Evolutionary conservation across 2,113 vertebrate genomes (phyloP).

Genomic region (Harpagus bidentatus): DNA sequence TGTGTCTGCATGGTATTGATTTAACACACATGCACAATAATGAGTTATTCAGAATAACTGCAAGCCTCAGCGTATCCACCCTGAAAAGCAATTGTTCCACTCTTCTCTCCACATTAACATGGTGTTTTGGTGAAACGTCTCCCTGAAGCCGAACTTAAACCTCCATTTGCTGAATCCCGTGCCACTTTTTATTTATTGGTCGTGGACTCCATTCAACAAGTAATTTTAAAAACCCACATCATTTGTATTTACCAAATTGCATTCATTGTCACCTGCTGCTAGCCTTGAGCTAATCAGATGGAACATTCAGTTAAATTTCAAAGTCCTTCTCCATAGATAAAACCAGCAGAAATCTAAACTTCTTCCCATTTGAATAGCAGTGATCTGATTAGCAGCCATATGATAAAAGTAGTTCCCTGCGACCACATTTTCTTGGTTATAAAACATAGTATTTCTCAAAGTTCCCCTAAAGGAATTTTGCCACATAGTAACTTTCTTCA

Average conservation of each 20-base stretch:
- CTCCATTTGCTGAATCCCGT: background rate
- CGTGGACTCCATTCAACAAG: background rate
- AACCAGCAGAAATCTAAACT: background rate
- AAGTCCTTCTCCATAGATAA: background rate
- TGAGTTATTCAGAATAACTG: background rate
- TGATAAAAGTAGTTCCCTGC: background rate
- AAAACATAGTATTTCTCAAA: background rate
- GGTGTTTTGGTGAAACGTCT: background rate
- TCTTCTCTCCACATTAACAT: background rate
- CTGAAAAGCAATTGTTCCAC: background rate
- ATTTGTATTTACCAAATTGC: background rate
- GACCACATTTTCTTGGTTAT: background rate
- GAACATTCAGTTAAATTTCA: background rate
- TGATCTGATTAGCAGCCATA: accelerated
- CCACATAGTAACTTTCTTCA: background rate
- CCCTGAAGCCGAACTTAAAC: background rate
- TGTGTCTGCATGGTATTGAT: background rate
- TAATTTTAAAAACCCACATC: background rate
- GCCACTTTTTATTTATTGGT: background rate
- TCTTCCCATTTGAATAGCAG: background rate
- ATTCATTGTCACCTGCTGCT: background rate
- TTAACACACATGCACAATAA: background rate
- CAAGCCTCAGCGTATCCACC: background rate
- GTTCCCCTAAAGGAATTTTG: background rate
- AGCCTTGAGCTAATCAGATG: background rate